Evolutionary conservation across 2,888 invertebrate genomes (phyloP).

Genomic region (Mayetiola destructor): DNA sequence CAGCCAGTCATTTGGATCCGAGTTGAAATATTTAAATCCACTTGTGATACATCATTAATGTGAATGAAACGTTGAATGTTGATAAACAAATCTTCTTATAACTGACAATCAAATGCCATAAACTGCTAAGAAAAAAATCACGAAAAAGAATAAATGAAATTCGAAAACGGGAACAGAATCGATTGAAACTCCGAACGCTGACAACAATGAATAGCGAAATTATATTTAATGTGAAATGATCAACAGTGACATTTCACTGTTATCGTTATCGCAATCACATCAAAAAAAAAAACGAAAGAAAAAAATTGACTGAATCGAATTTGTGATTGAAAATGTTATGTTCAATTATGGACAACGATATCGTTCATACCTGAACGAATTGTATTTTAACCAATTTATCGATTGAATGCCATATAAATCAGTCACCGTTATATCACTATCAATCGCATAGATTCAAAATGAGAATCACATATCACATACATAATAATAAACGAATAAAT

Average conservation of each 20-base stretch:
- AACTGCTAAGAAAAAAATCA: not conserved
- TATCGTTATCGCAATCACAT: too few species aligned
- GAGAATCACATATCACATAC: slow-evolving; percentile 1
- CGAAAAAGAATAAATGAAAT: not conserved
- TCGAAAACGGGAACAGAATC: too few species aligned
- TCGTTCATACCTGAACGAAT: not conserved
- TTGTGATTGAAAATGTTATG: not conserved
- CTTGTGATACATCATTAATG: not conserved
- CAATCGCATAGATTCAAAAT: slow-evolving; percentile 2
- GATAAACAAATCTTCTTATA: not conserved
- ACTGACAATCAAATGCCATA: not conserved
- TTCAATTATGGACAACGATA: not conserved
- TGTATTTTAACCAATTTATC: not conserved
- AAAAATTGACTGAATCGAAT: not conserved
- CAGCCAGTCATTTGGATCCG: too few species aligned
- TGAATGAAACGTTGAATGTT: not conserved
- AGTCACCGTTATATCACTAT: not conserved
- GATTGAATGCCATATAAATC: not conserved
- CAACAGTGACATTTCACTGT: too few species aligned
- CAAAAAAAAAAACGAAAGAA: not conserved
- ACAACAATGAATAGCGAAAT: too few species aligned
- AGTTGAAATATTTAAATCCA: not conserved
- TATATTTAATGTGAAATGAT: too few species aligned
- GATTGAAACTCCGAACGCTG: too few species aligned
- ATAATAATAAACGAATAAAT: slow-evolving; percentile 1